Percentiles rank a stretch among this genome's conserved stretches.
phyloP scores from a whole-genome alignment of 2,797 vertebrate genomes.

The Hydrolagus colliei region DNA sequence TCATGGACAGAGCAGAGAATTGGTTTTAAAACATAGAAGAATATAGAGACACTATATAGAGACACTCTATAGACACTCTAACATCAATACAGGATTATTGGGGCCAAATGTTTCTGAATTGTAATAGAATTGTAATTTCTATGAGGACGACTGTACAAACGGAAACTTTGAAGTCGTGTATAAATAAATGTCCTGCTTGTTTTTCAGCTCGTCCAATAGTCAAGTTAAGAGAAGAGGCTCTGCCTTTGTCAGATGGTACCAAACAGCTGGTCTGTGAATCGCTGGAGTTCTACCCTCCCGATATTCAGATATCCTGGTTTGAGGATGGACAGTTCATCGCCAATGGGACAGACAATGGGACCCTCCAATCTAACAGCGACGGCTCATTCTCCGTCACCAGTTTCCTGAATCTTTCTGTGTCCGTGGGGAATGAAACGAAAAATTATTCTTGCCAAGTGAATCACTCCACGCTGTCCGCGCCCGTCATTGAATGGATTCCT shows the following conservation, averaged over 20 bases:
- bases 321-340: constrained; percentile 33
- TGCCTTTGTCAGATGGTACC: constrained; percentile 23
- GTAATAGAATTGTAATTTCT: too few relatives aligned
- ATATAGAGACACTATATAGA: too few relatives aligned
- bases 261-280: constrained; percentile 35
- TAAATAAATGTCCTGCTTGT: not conserved
- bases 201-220: constrained; percentile 34
- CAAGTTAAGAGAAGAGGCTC: constrained; percentile 32
- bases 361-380: constrained; percentile 23
- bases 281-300: constrained; percentile 35
- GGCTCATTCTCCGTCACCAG: constrained; percentile 36
- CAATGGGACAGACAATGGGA: constrained; percentile 31
- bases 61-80: too few relatives aligned
- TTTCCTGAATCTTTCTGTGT: constrained; percentile 33
- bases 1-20: too few relatives aligned
- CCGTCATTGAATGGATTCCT: constrained; percentile 15
- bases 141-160: too few relatives aligned
- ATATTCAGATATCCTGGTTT: constrained; percentile 34
- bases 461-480: constrained; percentile 33
- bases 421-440: not conserved
- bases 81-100: too few relatives aligned
- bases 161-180: too few relatives aligned
- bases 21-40: too few relatives aligned
- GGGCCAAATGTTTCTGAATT: too few relatives aligned
- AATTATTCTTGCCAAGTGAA: constrained; percentile 38